Evolutionary conservation across 2,113 vertebrate species (phyloP).

Genomic region (Trichechus manatus): DNA sequence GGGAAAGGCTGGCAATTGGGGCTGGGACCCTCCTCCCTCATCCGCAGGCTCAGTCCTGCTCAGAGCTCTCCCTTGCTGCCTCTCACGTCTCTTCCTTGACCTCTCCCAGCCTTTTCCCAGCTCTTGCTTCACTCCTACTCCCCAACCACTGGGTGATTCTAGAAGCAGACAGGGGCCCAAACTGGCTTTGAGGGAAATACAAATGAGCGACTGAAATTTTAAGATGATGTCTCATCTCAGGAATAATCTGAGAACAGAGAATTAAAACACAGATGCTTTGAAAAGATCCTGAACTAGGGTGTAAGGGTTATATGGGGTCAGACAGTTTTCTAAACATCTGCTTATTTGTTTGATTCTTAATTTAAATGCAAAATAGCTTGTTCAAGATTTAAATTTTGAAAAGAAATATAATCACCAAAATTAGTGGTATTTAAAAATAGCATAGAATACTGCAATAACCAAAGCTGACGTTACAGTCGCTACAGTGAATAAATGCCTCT

Average conservation of each 20-base stretch:
- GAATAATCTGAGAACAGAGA: slow-evolving; percentile 35
- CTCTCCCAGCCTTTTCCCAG: background rate
- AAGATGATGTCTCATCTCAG: background rate
- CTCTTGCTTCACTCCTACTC: background rate
- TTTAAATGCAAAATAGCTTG: slow-evolving; percentile 26
- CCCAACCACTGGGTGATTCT: background rate
- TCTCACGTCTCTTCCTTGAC: background rate
- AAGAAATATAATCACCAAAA: slow-evolving; percentile 48
- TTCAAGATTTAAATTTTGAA: slow-evolving; percentile 58
- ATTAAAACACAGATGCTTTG: slow-evolving; percentile 20
- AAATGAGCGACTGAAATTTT: background rate
- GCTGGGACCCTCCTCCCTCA: background rate
- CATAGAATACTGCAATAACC: background rate
- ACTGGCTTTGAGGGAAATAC: slow-evolving; percentile 8
- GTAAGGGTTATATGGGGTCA: background rate
- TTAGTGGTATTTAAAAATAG: slow-evolving; percentile 51
- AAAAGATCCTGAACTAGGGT: background rate
- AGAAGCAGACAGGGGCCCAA: background rate
- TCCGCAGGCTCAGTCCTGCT: background rate
- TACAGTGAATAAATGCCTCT: background rate
- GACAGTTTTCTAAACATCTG: slow-evolving; percentile 19
- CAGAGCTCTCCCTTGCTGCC: no score
- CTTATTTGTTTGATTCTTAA: slow-evolving; percentile 1
- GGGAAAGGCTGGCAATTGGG: background rate
- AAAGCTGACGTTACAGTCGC: background rate